Evolutionary conservation across 2,113 vertebrate genomes (phyloP), one percentile per base, ranked within the genome.

Genomic region (Oncorhynchus nerka): DNA sequence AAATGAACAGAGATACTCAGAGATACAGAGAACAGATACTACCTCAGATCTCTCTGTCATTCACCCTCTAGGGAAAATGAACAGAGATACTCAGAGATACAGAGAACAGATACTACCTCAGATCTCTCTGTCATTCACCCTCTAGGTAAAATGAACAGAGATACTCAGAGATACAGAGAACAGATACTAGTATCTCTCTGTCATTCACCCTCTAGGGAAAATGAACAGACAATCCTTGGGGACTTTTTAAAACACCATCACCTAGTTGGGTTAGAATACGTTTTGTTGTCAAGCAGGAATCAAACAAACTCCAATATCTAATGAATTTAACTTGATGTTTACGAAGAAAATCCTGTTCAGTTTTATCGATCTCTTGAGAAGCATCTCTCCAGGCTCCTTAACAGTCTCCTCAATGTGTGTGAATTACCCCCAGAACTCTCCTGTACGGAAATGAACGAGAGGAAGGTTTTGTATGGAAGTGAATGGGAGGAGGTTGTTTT

Each of bases 381-480:
- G 0, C 9, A 2, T 32, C 5, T 12, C 3, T 79, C 24, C 19
- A 22, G 22, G 48, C 55, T 9, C 55, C 48, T 72, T 13, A 22
- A 72, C 22, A 9, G 13, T 49, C 48, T 49, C 48, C 48, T 49
- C 48, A 49, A 13, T 49, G 48, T 49, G 48, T 49, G 48, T 3
- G 13, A 49, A 49, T 15, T 7, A 2, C 12, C 48, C 48, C 48
- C 48, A 78, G 76, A 4, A 0, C 32, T 73, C 66, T 72, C 26
- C 71, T 64, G 75, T 30, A 28, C 69, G 87, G 20, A 9, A 51
- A 2, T 83, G 28, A 76, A 82, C 70, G 74, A 75, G 34, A 4
- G 78, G 0, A 88, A 90, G 95, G 96, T 97, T 97, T 98, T 98
- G 96, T 98, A 97, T 96, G 89, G 92, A 9, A 51, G 32, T 83